Percentiles rank a stretch among this genome's conserved stretches.
Conservation (phyloP, 2,797 vertebrate species). For the Sebastes glaucus region DNA sequence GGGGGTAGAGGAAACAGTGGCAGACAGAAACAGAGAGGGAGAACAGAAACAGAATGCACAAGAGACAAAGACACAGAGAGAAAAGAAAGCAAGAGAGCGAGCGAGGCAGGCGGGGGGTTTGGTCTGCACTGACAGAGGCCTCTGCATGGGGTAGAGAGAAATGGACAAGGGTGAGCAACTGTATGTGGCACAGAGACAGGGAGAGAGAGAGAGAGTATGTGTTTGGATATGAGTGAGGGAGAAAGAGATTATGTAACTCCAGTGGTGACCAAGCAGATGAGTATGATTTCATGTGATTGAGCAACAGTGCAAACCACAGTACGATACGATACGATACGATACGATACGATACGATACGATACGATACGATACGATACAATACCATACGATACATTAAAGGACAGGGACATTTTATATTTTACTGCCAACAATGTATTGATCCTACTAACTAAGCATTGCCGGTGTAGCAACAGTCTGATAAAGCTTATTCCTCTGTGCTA, state of each 20-base stretch:
- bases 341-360: too few relatives aligned
- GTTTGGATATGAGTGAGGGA: constrained; percentile 30
- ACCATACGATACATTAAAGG: neutral
- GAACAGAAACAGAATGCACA: constrained; percentile 50
- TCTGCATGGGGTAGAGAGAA: constrained; percentile 43
- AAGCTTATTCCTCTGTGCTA: neutral
- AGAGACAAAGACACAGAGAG: constrained; percentile 41
- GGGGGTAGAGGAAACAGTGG: constrained; percentile 39
- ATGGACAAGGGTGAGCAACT: constrained; percentile 54
- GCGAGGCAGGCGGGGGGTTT: neutral
- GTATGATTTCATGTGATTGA: constrained; percentile 62
- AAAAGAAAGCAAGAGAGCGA: constrained; percentile 28
- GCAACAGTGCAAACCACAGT: constrained; percentile 12
- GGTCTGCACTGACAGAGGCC: constrained; percentile 5
- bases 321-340: too few relatives aligned
- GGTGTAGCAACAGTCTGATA: neutral
- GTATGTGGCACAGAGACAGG: constrained; percentile 29
- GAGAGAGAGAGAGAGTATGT: constrained; percentile 15
- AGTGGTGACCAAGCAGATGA: constrained; percentile 63
- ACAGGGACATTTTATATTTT: neutral
- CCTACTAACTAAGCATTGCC: neutral
- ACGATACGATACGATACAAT: too few relatives aligned
- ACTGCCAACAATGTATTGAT: neutral
- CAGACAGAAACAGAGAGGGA: constrained; percentile 45
- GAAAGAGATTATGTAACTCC: constrained; percentile 71